Percentiles rank a stretch among this genome's conserved stretches.
Evolutionary conservation across 2,113 vertebrate species (phyloP).

Genomic region (Tachysurus vachellii): DNA sequence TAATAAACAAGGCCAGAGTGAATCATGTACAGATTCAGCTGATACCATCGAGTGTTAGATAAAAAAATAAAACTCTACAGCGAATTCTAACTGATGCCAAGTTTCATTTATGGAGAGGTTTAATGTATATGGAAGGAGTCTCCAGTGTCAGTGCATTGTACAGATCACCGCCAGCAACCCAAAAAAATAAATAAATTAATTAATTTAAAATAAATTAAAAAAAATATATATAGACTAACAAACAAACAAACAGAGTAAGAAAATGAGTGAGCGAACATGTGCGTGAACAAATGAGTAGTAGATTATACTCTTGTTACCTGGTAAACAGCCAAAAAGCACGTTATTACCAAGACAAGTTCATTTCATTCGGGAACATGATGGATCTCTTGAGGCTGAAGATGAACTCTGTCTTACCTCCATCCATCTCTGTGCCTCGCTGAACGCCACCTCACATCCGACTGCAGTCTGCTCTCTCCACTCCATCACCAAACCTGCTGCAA

Average conservation of each 20-base stretch:
- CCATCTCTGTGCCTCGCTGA: constrained; percentile 86
- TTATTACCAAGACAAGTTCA: neutral
- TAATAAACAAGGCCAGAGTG: neutral
- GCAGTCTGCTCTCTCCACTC: constrained; percentile 81
- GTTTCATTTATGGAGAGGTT: neutral
- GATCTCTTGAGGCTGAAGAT: neutral
- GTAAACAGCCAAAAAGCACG: neutral
- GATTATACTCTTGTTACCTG: neutral
- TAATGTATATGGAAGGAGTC: neutral
- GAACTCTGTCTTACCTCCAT: constrained; percentile 77
- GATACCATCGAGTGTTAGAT: neutral
- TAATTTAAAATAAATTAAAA: no score
- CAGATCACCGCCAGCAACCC: no score
- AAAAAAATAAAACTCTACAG: no score
- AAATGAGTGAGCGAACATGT: no score
- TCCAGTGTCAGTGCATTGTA: neutral
- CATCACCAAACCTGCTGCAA: constrained; percentile 61
- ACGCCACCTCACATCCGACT: constrained; percentile 78
- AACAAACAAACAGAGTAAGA: no score
- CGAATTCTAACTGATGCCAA: neutral
- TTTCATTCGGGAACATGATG: neutral
- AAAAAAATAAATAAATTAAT: no score
- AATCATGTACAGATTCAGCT: neutral
- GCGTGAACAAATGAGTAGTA: neutral
- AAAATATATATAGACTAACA: no score